Evolutionary conservation across 2,888 invertebrate species (phyloP), one percentile per base, ranked within the genome.

Genomic region (Spatulosminthurus flaviceps): DNA sequence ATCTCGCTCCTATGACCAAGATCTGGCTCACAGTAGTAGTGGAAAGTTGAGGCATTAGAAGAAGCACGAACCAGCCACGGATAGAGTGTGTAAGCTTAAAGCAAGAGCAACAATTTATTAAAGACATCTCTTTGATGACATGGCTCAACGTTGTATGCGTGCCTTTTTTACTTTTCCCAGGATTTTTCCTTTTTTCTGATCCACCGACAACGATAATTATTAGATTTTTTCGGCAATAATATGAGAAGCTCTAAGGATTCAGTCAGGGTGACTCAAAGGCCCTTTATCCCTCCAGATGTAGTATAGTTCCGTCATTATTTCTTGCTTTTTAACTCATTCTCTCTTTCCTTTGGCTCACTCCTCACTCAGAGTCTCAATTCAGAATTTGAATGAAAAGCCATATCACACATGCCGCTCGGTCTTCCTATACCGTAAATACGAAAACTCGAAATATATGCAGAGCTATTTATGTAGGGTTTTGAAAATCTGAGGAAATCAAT

Each of bases 51-150:
- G 19, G 51, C n/a, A 11, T 51, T 11, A n/a, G n/a, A n/a, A n/a
- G n/a, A n/a, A n/a, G 51, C 51, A 51, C 51, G 51, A 51, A 51
- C 51, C 51, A n/a, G n/a, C n/a, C n/a, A n/a, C n/a, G n/a, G 51
- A 51, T 51, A 51, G 9, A 51, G 2, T 34, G 34, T 34, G 34
- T 51, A 51, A 51, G 9, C 16, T 51, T 13, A 1, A 11, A 19
- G 41, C 41, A 41, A 41, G 13, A 41, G 34, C 34, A 34, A 34
- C 34, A 51, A 51, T 51, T 51, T 51, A 51, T 51, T 51, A 51
- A 51, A 51, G 51, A n/a, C 51, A 51, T 51, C 51, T n/a, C 51
- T 51, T 51, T 51, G 51, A 51, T 51, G 51, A 51, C 51, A 51
- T 51, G 9, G 51, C 51, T 51, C n/a, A 2, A 13, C 51, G 51